A percentile compares a stretch with the other conserved stretches of the same genome.
phyloP scores from a whole-genome alignment of 2,113 vertebrate genomes.

The Todiramphus saurophagus region DNA sequence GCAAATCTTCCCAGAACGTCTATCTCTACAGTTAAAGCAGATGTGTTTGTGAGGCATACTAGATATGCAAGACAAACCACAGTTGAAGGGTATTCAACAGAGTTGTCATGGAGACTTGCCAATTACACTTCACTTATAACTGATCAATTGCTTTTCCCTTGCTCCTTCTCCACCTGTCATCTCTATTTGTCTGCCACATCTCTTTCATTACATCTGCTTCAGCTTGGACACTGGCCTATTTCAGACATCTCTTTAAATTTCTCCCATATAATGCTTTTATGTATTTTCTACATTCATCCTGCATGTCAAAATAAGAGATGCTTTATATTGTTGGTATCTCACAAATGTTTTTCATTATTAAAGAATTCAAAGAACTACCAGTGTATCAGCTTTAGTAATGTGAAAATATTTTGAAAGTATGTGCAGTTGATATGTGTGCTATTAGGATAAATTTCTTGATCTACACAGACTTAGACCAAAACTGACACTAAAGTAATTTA shows the following conservation, averaged over 20 bases:
- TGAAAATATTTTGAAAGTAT: neutral
- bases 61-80: neutral
- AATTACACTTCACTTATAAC: neutral
- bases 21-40: neutral
- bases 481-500: neutral
- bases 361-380: neutral
- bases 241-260: neutral
- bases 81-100: neutral
- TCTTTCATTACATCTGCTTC: neutral
- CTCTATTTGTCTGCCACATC: neutral
- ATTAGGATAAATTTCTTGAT: neutral
- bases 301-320: neutral
- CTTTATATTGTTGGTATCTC: neutral
- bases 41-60: neutral
- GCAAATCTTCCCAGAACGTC: neutral
- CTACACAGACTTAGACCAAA: neutral
- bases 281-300: neutral
- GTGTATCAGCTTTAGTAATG: neutral
- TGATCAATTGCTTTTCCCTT: neutral
- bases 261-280: neutral
- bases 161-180: neutral
- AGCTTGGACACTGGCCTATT: neutral
- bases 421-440: neutral
- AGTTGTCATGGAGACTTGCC: neutral
- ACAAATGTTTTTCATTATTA: neutral